Evolutionary conservation across 1,140 invertebrate species (phyloP), one percentile per base, ranked within the genome.

Genomic region (Cataglyphis hispanica): DNA sequence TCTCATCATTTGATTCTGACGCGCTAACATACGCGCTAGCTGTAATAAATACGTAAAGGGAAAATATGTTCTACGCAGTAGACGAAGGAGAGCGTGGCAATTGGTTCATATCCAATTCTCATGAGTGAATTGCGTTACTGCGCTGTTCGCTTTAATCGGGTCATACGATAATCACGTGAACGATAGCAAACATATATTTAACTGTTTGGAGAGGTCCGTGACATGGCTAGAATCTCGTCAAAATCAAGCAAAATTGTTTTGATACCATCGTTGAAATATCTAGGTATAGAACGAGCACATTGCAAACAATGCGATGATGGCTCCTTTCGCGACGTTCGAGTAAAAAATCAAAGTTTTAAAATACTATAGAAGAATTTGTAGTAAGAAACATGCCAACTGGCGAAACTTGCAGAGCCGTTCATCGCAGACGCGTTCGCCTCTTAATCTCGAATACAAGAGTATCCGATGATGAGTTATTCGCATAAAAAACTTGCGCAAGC

Each of bases 91-190:
- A 27, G 13, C 31, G 31, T 37, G 8, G 5, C 31, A 46, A 22
- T 86, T 86, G 85, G 60, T 84, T 63, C 58, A 61, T 37, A 58
- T 86, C 72, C 76, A 78, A 89, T 78, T 86, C 70, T 83, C 25
- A 22, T 6, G 13, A 74, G 40, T n/a, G 61, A 88, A 74, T 63
- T 76, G 50, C 50, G 34, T 69, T 40, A 89, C 27, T 90, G 72
- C 88, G 88, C 40, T 50, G 64, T 64, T 64, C 87, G 16, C 63
- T 75, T 46, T 83, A 88, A 90, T 90, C 66, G 53, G 22, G 56
- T 90, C 86, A 90, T 85, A 89, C 72, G 84, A 77, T 78, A 74
- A 84, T 90, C 86, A 90, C 86, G 83, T 90, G 88, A n/a, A 56
- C 46, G 74, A 89, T 77, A 89, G 50, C 67, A 61, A 66, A 10